Evolutionary conservation across 2,888 invertebrate genomes (phyloP), one percentile per base, ranked within the genome.

Genomic region (Sipha maydis): DNA sequence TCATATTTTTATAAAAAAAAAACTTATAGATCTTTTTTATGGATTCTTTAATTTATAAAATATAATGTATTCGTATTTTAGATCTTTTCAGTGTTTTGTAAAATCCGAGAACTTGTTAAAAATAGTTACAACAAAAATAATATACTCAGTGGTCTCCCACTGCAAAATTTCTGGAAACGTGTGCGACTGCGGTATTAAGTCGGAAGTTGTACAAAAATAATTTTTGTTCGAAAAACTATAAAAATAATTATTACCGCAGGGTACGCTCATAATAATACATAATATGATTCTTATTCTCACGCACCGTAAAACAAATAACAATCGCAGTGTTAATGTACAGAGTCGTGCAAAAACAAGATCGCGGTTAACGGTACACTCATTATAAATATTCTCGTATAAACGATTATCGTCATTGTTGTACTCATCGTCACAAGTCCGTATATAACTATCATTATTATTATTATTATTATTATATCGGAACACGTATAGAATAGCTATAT

Each of bases 301-400:
- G 25, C 21, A 41, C 48, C 8, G 14, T 48, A 28, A 77, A 77
- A 75, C 25, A 41, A 75, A 73, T 21, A 31, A 17, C 25, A 17
- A 54, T n/a, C 48, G 14, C 61, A 48, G 38, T n/a, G 76, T 48
- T 48, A 48, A 48, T 75, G 41, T 17, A 48, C n/a, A 25, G 21
- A 8, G 25, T 3, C 34, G 48, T 56, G 78, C 28, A 56, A 78
- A 71, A 78, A 48, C 76, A n/a, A 76, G 76, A 78, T 14, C 79
- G 56, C 61, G 3, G 61, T 25, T 79, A 61, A 79, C 79, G 79
- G 56, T 61, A 61, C 8, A 56, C 56, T 9, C 17, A 9, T 41
- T 3, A 3, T 73, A 38, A 38, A 38, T n/a, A n/a, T n/a, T n/a
- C n/a, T n/a, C 61, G 31, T 38, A n/a, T 67, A 28, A n/a, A 11